Evolutionary conservation across 1,140 invertebrate species (phyloP).

Genomic region (Bacillus rossius): DNA sequence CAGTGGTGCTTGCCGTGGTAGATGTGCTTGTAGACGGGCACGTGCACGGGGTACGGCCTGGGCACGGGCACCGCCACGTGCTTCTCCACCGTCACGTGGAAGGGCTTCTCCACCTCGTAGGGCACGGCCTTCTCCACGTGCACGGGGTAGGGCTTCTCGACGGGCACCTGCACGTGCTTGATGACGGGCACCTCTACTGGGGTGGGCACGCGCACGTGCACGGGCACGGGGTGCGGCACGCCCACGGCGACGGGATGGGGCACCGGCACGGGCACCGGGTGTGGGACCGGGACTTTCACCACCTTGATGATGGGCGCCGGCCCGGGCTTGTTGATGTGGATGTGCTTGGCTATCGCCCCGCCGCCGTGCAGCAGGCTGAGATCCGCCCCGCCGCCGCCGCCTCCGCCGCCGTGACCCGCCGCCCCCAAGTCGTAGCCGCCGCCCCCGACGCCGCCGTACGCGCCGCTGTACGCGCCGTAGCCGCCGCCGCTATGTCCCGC

Average conservation of each 20-base stretch:
- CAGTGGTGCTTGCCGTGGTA: conserved; percentile 37
- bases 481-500: neutral
- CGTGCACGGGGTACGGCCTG: conserved; percentile 71
- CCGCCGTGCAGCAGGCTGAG: neutral
- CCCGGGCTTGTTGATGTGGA: conserved; percentile 21
- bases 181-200: conserved; percentile 58
- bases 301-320: conserved; percentile 26
- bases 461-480: neutral
- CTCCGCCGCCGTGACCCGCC: neutral
- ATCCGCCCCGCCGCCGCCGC: neutral
- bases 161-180: conserved; percentile 23
- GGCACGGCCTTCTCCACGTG: conserved; percentile 65
- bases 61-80: conserved; percentile 68
- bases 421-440: conserved; percentile 1
- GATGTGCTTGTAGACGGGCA: conserved; percentile 75
- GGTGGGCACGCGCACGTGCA: conserved; percentile 37
- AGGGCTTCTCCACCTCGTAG: conserved; percentile 70
- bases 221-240: conserved; percentile 15
- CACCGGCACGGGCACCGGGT: conserved; percentile 26
- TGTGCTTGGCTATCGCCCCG: conserved; percentile 17
- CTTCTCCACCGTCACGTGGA: conserved; percentile 70
- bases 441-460: neutral
- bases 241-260: conserved; percentile 22
- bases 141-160: conserved; percentile 14
- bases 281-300: conserved; percentile 21